These are phyloP conservation scores for Galeruca laticollis DNA, from an alignment of 2,888 invertebrate species.

Conservation along the genomic window DNA sequence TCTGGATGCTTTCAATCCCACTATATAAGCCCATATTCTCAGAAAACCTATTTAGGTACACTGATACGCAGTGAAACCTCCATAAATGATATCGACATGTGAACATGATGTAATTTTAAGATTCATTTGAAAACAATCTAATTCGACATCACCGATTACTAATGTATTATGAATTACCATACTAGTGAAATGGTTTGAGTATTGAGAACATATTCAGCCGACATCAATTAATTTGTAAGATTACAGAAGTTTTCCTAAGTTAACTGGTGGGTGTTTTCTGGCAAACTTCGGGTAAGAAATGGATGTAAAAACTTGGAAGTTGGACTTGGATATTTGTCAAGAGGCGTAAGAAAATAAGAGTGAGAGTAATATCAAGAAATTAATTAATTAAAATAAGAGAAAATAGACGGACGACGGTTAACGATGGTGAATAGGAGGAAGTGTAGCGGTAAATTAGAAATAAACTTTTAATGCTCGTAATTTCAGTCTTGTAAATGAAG, in stretches of 20 bases:
- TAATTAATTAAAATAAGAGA: slow-evolving; percentile 58
- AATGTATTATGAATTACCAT: no score
- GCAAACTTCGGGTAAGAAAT: slow-evolving; percentile 49
- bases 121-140: no score
- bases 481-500: slow-evolving; percentile 57
- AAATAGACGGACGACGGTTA: slow-evolving; percentile 55
- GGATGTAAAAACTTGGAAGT: slow-evolving; percentile 47
- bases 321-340: slow-evolving; percentile 49
- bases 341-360: slow-evolving; percentile 50
- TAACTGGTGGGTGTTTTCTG: slow-evolving; percentile 53
- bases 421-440: slow-evolving; percentile 53
- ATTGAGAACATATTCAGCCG: slow-evolving; percentile 24
- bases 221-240: slow-evolving; percentile 39
- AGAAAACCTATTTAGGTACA: no score
- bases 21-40: no score
- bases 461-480: slow-evolving; percentile 60
- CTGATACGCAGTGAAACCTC: no score
- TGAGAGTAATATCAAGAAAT: slow-evolving; percentile 57
- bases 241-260: slow-evolving; percentile 49
- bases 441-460: slow-evolving; percentile 59
- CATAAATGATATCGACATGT: no score
- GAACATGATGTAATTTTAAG: no score
- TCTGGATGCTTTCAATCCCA: no score
- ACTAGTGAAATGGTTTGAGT: slow-evolving; percentile 7
- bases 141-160: no score